Base-by-base conservation (phyloP, 23 tunicate species). In the Aplidium turbinatum region DNA sequence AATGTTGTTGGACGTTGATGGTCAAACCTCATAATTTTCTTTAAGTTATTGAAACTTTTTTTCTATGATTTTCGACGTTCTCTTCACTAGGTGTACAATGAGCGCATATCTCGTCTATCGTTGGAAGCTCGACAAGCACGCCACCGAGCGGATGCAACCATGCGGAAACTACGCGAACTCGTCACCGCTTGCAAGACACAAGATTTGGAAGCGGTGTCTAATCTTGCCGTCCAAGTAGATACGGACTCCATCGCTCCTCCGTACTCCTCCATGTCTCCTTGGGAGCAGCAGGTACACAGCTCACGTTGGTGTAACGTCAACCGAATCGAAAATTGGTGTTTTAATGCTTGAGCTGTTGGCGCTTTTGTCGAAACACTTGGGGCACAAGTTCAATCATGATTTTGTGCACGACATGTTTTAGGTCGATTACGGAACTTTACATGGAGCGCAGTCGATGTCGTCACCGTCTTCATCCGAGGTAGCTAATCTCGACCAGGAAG, bases 221-320 rank as follows among this genome's bases (percentile, higher is more conserved):
- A 70, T 31, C 80, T 89, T 1, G 96, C 96, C 23, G 88, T 89
- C 2, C 90, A 89, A 70, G 96, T 89, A 42, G 96, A 89, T 36
- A 82, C 85, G 9, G 85, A 82, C 20, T 45, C 96, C 21, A 72
- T 82, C 40, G 89, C 81, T 7, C 71, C 84, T 1, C 76, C 96
- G 16, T 81, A 83, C 24, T 80, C 87, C 21, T 81, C 78, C 32
- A 47, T 83, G 27, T 77, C 96, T 9, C 79, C 60, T 21, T 89
- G 96, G 96, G 82, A 81, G 64, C 96, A 89, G 56, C 96, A 89
- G 81, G 96, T 89, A n/a, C n/a, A n/a, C n/a, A n/a, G n/a, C n/a
- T n/a, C n/a, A n/a, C n/a, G n/a, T n/a, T n/a, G n/a, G n/a, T n/a
- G n/a, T n/a, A n/a, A n/a, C n/a, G n/a, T n/a, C n/a, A n/a, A n/a